Evolutionary conservation across 2,888 invertebrate species (phyloP).

Genomic region (Apamea anceps): DNA sequence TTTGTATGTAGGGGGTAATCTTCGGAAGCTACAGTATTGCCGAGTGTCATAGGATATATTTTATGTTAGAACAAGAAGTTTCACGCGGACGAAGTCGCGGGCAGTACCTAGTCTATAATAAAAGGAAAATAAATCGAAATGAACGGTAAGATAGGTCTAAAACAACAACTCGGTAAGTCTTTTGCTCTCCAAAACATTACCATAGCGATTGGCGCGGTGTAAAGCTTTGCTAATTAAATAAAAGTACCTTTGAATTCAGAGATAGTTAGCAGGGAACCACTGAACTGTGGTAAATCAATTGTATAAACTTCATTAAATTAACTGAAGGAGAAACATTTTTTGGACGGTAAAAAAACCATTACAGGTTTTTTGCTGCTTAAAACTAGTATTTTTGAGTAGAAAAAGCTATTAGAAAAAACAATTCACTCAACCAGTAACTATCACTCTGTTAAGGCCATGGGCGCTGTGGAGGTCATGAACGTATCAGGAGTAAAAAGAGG

Average conservation of each 20-base stretch:
- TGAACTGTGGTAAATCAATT: slow-evolving; percentile 56
- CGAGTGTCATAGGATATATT: background rate
- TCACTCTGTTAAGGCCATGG: slow-evolving; percentile 41
- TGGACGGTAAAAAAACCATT: slow-evolving; percentile 50
- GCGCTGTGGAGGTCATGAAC: slow-evolving; percentile 24
- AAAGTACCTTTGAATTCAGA: slow-evolving; percentile 31
- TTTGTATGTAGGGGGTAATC: too few species aligned
- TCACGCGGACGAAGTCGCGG: background rate
- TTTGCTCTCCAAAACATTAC: slow-evolving; percentile 7
- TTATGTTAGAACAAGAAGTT: background rate
- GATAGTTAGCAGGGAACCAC: slow-evolving; percentile 39
- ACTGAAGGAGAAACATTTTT: slow-evolving; percentile 52
- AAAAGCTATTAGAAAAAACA: slow-evolving; percentile 48
- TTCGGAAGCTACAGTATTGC: background rate
- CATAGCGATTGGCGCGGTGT: background rate
- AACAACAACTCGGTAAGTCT: background rate
- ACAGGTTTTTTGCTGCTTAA: slow-evolving; percentile 45
- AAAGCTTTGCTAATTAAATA: slow-evolving; percentile 26
- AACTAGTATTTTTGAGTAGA: slow-evolving; percentile 46
- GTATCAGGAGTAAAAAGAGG: background rate
- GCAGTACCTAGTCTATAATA: background rate
- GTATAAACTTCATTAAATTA: slow-evolving; percentile 51
- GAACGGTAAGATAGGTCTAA: background rate
- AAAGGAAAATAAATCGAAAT: background rate
- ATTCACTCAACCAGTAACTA: slow-evolving; percentile 53